Evolutionary conservation across 2,113 vertebrate genomes (phyloP), one percentile per base, ranked within the genome.

Genomic region (Xenopus tropicalis): DNA sequence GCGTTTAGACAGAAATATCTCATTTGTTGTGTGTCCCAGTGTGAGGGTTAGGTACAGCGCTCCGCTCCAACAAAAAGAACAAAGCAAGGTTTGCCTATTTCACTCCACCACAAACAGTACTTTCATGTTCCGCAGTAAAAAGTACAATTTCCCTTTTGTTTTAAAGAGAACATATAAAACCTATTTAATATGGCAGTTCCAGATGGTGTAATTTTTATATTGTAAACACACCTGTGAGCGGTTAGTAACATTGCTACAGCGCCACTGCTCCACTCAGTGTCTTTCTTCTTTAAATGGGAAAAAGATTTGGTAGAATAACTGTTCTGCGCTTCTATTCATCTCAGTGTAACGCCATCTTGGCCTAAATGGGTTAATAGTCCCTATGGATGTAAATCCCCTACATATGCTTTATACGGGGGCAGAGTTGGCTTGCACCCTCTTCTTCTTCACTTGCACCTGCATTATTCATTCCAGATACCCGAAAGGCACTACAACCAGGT

Each of bases 211-310:
- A 12, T 59, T 44, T 68, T 65, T n/a, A 46, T 46, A 56, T 23
- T 25, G 25, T 75, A 75, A 75, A 69, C 58, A 69, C 66, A 69
- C 66, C 72, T 74, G 73, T n/a, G 5, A 71, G n/a, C 16, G 21
- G 43, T 71, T 71, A 71, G 59, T 48, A 54, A 42, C 10, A 43
- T 24, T 9, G 62, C 17, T n/a, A n/a, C n/a, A n/a, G 10, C 21
- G 62, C 17, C 37, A 21, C 25, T 43, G 17, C 46, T 48, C 46
- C n/a, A n/a, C n/a, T n/a, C n/a, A n/a, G n/a, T 48, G 46, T 13
- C 46, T 48, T 48, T 48, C 3, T 54, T 54, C 17, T 8, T 7
- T 54, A 54, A 8, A 54, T 20, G n/a, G 14, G 52, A 54, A 20
- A 54, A 19, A 54, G 14, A 54, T 19, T 54, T 54, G 14, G 3